Conservation (phyloP, 2,888 invertebrate genomes). For the Drosophila meridiana region DNA sequence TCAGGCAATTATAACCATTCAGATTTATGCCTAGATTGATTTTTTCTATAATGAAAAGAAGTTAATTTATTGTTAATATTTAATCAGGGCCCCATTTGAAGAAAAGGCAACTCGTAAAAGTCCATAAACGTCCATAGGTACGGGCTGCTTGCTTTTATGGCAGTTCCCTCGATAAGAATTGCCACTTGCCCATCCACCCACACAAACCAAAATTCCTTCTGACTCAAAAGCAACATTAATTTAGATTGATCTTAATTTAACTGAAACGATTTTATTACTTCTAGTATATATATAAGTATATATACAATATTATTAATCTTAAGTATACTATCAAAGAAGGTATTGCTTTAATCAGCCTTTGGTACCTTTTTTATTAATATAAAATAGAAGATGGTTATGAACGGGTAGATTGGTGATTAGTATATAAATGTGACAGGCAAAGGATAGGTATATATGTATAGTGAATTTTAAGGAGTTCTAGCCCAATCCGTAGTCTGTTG, state of each 20-base stretch:
- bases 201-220: conserved; percentile 3
- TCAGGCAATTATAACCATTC: conserved; percentile 6
- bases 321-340: not conserved
- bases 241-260: conserved; percentile 8
- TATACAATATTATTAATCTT: conserved; percentile 1
- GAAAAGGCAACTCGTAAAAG: not conserved
- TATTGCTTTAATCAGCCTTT: conserved; percentile 32
- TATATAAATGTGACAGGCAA: not conserved
- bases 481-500: not conserved
- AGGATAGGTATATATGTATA: not conserved
- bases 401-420: not conserved
- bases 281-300: not conserved
- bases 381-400: not conserved
- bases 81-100: conserved; percentile 1
- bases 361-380: not conserved
- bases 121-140: not conserved
- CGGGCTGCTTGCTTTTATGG: not conserved
- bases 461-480: not conserved
- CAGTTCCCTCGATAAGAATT: not conserved
- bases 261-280: not conserved
- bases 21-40: conserved; percentile 7
- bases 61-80: conserved; percentile 5
- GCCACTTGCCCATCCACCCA: not conserved
- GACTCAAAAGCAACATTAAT: not conserved
- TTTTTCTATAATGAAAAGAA: conserved; percentile 4